phyloP scores from a whole-genome alignment of 2,113 vertebrate genomes.

The Onychostoma macrolepis region DNA sequence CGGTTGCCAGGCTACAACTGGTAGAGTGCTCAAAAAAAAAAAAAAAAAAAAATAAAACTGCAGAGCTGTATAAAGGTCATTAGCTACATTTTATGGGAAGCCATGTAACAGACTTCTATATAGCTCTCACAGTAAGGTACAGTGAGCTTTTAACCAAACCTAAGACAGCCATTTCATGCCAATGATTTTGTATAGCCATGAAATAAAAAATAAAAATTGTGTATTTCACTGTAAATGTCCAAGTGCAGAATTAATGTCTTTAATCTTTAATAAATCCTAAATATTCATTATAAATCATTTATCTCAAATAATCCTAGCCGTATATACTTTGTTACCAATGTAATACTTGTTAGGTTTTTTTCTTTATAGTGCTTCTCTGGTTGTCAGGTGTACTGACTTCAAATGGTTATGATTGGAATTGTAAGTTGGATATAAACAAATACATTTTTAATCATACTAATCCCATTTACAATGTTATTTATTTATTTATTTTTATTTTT shows the following conservation, averaged over 20 bases:
- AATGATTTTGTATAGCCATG: neutral
- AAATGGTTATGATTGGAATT: neutral
- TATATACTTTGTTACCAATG: neutral
- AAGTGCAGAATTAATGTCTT: neutral
- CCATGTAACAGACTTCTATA: neutral
- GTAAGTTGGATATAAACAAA: neutral
- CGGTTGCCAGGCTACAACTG: conserved; percentile 21
- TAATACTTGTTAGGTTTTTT: neutral
- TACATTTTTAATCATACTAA: neutral
- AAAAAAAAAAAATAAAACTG: neutral
- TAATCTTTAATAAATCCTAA: neutral
- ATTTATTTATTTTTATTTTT: neutral
- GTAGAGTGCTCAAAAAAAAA: neutral
- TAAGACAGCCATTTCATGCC: neutral
- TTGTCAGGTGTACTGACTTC: neutral
- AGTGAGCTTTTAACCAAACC: neutral
- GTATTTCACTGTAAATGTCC: neutral
- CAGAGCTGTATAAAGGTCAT: conserved; percentile 18
- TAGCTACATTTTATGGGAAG: conserved; percentile 1
- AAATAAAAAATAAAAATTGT: neutral
- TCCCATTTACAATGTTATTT: neutral
- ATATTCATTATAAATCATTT: neutral
- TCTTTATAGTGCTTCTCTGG: neutral
- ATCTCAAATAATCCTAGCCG: neutral
- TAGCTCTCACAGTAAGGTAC: conserved; percentile 1